Evolutionary conservation across 2,113 vertebrate genomes (phyloP).

Genomic region (Myrmecophaga tridactyla): DNA sequence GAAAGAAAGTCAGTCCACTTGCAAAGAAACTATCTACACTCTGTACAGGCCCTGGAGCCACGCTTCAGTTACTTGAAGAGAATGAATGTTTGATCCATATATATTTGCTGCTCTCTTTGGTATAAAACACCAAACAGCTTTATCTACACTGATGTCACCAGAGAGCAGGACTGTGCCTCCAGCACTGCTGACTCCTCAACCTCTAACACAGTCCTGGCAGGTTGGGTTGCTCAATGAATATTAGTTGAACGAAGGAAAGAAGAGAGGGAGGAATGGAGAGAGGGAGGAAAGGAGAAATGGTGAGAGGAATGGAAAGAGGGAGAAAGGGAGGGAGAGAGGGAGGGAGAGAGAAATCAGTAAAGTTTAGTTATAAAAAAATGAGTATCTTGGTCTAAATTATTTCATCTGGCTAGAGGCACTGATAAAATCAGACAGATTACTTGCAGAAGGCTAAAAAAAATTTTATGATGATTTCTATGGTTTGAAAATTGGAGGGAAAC

Average conservation of each 20-base stretch:
- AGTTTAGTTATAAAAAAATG: neutral
- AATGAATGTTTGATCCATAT: neutral
- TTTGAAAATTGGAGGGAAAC: neutral
- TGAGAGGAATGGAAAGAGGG: neutral
- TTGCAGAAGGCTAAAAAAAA: neutral
- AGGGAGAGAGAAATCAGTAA: neutral
- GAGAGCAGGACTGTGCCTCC: neutral
- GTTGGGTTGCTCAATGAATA: neutral
- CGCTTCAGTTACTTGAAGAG: neutral
- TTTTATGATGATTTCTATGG: neutral
- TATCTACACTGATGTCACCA: neutral
- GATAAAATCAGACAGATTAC: neutral
- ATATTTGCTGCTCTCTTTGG: neutral
- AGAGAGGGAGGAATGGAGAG: fast-evolving
- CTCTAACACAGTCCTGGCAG: neutral
- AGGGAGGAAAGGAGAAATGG: neutral
- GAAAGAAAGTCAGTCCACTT: neutral
- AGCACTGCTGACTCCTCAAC: neutral
- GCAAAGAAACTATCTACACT: neutral
- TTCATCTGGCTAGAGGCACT: neutral
- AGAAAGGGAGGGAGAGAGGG: neutral
- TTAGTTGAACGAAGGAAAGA: neutral
- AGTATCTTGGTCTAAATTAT: neutral
- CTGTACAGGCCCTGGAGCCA: neutral
- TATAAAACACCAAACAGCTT: neutral